These are phyloP conservation scores for Pyrrhosoma nymphula DNA, from an alignment of 2,888 invertebrate species.

Conservation along the genomic window DNA sequence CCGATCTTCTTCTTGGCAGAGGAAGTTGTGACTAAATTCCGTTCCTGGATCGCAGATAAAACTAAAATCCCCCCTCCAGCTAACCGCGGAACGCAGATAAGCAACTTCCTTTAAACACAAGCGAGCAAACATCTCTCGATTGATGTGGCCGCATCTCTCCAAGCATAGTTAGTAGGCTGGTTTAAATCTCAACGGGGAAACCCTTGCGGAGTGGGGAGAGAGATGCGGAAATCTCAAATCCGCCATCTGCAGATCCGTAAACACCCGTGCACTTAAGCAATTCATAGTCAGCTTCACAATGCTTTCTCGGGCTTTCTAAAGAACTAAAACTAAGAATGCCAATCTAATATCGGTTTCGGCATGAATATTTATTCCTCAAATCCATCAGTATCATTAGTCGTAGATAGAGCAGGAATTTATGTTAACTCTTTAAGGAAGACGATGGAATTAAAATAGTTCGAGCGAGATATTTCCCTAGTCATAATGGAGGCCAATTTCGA, in stretches of 20 bases:
- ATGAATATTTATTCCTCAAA: background rate
- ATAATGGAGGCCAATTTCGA: too few relatives aligned
- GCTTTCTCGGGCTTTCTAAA: background rate
- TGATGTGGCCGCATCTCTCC: constrained; percentile 9
- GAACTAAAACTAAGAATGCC: background rate
- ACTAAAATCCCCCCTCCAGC: background rate
- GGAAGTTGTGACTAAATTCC: constrained; percentile 3
- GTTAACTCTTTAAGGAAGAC: too few relatives aligned
- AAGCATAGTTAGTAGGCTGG: background rate
- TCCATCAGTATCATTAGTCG: too few relatives aligned
- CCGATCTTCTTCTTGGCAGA: background rate
- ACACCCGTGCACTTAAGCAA: background rate
- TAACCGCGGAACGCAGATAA: background rate
- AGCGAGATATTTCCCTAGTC: too few relatives aligned
- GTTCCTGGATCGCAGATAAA: constrained; percentile 36
- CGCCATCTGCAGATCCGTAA: constrained; percentile 1
- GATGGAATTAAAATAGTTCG: too few relatives aligned
- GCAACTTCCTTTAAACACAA: constrained; percentile 1
- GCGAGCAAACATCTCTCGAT: background rate
- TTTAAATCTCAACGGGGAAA: background rate
- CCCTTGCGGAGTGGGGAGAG: background rate
- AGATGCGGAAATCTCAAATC: background rate
- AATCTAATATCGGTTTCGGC: background rate
- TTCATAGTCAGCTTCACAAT: background rate
- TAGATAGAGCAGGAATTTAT: too few relatives aligned